These are phyloP conservation scores for Helarctos malayanus DNA, from an alignment of 2,797 vertebrate genomes.

Conservation along the genomic window DNA sequence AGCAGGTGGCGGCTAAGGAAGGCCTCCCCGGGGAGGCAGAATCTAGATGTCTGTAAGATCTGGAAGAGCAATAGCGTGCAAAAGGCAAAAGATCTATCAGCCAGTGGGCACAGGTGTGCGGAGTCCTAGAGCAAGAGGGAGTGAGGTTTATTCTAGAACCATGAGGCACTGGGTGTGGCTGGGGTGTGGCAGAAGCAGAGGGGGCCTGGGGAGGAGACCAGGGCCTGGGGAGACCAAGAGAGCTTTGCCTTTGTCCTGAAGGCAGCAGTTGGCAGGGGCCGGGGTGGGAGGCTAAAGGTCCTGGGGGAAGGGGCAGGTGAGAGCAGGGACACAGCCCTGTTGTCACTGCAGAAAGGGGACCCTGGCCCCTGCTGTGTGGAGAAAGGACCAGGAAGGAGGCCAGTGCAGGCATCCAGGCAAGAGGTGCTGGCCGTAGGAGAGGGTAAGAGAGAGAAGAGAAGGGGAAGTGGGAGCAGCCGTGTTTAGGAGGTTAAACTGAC, in stretches of 20 bases:
- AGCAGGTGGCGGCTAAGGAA: neutral
- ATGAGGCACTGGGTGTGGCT: accelerated
- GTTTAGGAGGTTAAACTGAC: neutral
- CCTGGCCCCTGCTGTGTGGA: neutral
- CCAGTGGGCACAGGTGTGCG: accelerated
- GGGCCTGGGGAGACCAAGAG: neutral
- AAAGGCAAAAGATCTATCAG: neutral
- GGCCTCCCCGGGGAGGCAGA: neutral
- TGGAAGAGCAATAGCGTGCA: neutral
- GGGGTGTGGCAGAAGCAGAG: neutral
- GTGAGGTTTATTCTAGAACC: neutral
- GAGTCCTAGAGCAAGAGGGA: neutral
- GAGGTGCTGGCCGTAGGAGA: no score
- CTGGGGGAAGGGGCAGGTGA: neutral
- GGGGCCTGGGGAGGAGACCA: neutral
- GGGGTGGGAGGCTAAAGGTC: neutral
- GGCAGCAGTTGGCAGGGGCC: neutral
- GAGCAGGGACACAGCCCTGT: neutral
- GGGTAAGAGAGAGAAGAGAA: neutral
- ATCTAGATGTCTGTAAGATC: neutral
- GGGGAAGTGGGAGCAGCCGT: neutral
- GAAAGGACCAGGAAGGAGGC: neutral
- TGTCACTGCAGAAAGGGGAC: neutral
- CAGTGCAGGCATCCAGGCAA: neutral
- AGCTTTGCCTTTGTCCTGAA: neutral